Percentiles rank a stretch among this genome's conserved stretches.
Conservation (phyloP, 2,888 invertebrate genomes). For the Nineta flava region DNA sequence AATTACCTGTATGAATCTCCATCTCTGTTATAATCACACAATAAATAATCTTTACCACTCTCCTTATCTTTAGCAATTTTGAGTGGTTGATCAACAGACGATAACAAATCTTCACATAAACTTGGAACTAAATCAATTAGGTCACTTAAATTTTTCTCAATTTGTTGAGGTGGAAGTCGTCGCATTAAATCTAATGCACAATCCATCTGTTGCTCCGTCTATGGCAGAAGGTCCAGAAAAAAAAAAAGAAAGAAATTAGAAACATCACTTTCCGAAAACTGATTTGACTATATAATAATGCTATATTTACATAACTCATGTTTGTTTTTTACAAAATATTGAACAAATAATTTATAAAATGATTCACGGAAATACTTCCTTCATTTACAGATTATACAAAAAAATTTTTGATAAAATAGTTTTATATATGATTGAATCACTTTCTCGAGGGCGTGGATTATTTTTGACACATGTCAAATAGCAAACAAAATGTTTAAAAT, state of each 20-base stretch:
- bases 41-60: slow-evolving; percentile 89
- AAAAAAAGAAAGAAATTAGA: slow-evolving; percentile 7
- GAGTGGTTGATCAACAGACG: slow-evolving; percentile 94
- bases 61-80: slow-evolving; percentile 93
- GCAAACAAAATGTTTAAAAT: too few species aligned
- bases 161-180: slow-evolving; percentile 96
- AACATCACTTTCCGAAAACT: background rate
- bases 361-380: too few species aligned
- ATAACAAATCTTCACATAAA: slow-evolving; percentile 90
- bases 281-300: too few species aligned
- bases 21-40: slow-evolving; percentile 98
- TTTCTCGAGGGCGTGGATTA: too few species aligned
- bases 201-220: slow-evolving; percentile 96
- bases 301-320: too few species aligned
- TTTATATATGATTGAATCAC: too few species aligned
- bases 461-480: too few species aligned
- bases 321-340: too few species aligned
- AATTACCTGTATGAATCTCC: slow-evolving; percentile 85
- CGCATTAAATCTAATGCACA: slow-evolving; percentile 98
- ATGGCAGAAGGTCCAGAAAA: slow-evolving; percentile 17
- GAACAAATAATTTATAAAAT: too few species aligned
- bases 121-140: slow-evolving; percentile 92
- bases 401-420: too few species aligned
- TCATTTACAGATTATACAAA: too few species aligned
- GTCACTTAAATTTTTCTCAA: slow-evolving; percentile 95